A percentile compares a stretch with the other conserved stretches of the same genome.
phyloP scores from a whole-genome alignment of 2,888 invertebrate genomes.

The Dioctria rufipes region DNA sequence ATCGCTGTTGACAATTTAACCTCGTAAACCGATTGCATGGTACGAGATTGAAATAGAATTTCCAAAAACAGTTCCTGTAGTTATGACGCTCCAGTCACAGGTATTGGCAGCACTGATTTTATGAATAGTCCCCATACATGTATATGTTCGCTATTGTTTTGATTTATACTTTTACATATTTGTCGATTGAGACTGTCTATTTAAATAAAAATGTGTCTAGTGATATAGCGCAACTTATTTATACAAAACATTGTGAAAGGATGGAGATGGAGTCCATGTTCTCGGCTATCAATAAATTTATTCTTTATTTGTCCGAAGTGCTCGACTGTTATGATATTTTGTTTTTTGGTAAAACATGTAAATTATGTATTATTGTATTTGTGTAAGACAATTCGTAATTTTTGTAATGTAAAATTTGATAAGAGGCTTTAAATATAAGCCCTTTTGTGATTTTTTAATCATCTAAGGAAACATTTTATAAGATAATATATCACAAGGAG shows the following conservation, averaged over 20 bases:
- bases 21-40: too few species aligned
- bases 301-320: constrained; percentile 24
- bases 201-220: constrained; percentile 20
- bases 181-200: neutral
- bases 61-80: too few species aligned
- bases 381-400: constrained; percentile 17
- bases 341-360: neutral
- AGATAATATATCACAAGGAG: constrained; percentile 4
- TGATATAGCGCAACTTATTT: constrained; percentile 43
- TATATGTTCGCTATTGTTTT: too few species aligned
- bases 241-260: constrained; percentile 10
- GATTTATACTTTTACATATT: neutral
- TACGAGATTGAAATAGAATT: too few species aligned
- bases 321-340: constrained; percentile 19
- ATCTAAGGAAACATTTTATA: constrained; percentile 39
- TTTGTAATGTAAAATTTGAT: constrained; percentile 34
- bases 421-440: constrained; percentile 37
- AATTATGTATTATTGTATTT: neutral
- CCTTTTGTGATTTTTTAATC: constrained; percentile 39
- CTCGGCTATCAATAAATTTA: constrained; percentile 11
- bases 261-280: constrained; percentile 7
- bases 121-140: too few species aligned
- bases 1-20: too few species aligned
- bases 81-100: too few species aligned
- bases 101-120: too few species aligned